These are phyloP conservation scores for Falco concolor DNA, from an alignment of 2,797 vertebrate species.

Conservation along the genomic window DNA sequence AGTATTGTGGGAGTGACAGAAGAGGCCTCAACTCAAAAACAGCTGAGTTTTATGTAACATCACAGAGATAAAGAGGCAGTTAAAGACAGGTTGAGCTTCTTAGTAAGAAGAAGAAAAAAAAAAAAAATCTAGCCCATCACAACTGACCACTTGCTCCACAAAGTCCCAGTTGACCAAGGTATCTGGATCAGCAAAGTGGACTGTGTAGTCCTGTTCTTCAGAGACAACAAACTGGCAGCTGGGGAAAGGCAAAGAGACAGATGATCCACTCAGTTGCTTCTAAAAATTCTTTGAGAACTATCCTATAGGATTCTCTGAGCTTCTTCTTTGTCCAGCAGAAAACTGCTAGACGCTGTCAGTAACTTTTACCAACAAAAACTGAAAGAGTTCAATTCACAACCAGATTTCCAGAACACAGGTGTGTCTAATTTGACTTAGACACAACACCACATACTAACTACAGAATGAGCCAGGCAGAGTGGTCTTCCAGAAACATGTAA, in stretches of 20 bases:
- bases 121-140: constrained; percentile 30
- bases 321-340: constrained; percentile 10
- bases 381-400: background rate
- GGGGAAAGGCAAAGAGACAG: constrained; percentile 53
- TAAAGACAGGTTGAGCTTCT: constrained; percentile 43
- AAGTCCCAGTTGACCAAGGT: constrained; percentile 98
- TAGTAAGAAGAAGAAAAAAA: background rate
- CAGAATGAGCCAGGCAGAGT: background rate
- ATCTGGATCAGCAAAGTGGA: constrained; percentile 97
- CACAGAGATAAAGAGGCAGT: constrained; percentile 24
- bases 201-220: constrained; percentile 95
- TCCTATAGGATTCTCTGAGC: constrained; percentile 31
- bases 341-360: background rate
- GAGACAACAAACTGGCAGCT: constrained; percentile 99
- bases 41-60: constrained; percentile 58
- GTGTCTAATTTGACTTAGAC: background rate
- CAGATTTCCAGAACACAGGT: background rate
- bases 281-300: constrained; percentile 16
- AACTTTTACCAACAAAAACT: background rate
- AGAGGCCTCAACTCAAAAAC: constrained; percentile 49
- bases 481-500: background rate
- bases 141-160: constrained; percentile 98
- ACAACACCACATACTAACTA: background rate
- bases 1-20: constrained; percentile 65
- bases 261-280: constrained; percentile 40